Base-by-base conservation (phyloP, 2,113 vertebrate species). In the Promerops cafer region DNA sequence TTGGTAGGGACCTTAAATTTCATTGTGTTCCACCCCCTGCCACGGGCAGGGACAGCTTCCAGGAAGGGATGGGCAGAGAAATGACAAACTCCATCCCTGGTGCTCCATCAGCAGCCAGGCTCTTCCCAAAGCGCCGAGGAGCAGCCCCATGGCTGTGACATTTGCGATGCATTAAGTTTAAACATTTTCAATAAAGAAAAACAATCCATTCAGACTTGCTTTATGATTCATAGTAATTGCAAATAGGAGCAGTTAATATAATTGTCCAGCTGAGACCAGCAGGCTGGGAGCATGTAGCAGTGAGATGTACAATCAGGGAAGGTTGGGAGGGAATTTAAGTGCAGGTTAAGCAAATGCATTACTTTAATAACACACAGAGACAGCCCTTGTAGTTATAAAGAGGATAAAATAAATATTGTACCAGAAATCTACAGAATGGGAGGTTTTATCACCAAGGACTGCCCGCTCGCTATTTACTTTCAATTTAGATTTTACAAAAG, bases 371-470 rank as follows among this genome's bases (percentile, higher is more conserved):
- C 96, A 86, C 45, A 72, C 69, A 86, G 92, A 97, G 97, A 97
- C 84, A 66, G 96, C 91, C 64, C 89, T 81, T 90, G 94, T 97
- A 94, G 89, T 97, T 97, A 96, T 96, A 79, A 91, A 95, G 89
- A 95, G 86, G 96, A 95, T 86, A 96, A 93, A 97, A 98, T 98
- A 98, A 98, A 98, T 98, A 97, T 97, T 96, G 96, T 95, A 97
- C 93, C 95, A 95, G 95, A 96, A 97, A 96, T 95, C 97, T 86
- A 88, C 70, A 68, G 95, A 96, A 97, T 89, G 84, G 78, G 95
- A 23, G 85, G 96, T 97, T 98, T 97, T 95, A 97, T 97, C 98
- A 96, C 95, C n/a, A 84, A 95, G 96, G 97, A 96, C 96, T 96
- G 96, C 97, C 96, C 94, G 57, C 33, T 90, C 86, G 82, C 96